These are phyloP conservation scores for Anoura caudifer DNA, from an alignment of 2,113 vertebrate species.

Conservation along the genomic window DNA sequence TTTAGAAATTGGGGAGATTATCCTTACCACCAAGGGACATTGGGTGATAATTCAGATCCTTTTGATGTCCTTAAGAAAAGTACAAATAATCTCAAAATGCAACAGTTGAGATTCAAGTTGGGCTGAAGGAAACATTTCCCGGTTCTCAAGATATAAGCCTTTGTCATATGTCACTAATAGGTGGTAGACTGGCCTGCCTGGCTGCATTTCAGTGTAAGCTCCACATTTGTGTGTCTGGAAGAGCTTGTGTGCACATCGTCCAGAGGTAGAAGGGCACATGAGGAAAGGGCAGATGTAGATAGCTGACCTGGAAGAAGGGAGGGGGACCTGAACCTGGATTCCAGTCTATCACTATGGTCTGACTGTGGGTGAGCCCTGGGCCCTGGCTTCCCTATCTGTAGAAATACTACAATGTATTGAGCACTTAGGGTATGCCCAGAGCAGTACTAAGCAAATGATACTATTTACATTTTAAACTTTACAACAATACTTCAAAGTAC, in stretches of 20 bases:
- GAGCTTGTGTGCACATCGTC: background rate
- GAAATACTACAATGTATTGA: background rate
- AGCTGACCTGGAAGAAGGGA: background rate
- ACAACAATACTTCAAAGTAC: background rate
- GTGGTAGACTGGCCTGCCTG: background rate
- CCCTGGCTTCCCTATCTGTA: background rate
- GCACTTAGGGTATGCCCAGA: background rate
- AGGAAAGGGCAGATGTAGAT: background rate
- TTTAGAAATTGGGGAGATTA: background rate
- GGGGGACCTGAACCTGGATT: background rate
- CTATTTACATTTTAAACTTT: background rate
- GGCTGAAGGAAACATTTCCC: background rate
- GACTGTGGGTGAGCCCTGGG: background rate
- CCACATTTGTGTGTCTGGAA: background rate
- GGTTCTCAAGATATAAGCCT: background rate
- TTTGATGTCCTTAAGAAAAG: background rate
- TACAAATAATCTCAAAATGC: background rate
- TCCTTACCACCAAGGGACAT: background rate
- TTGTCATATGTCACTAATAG: background rate
- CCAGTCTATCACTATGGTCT: background rate
- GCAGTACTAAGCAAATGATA: background rate
- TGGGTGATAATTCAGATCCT: background rate
- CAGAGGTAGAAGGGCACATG: background rate
- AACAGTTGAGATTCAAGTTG: background rate
- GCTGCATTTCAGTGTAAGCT: background rate